Evolutionary conservation across 2,797 vertebrate species (phyloP), one percentile per base, ranked within the genome.

Genomic region (Lepus oiostolus): DNA sequence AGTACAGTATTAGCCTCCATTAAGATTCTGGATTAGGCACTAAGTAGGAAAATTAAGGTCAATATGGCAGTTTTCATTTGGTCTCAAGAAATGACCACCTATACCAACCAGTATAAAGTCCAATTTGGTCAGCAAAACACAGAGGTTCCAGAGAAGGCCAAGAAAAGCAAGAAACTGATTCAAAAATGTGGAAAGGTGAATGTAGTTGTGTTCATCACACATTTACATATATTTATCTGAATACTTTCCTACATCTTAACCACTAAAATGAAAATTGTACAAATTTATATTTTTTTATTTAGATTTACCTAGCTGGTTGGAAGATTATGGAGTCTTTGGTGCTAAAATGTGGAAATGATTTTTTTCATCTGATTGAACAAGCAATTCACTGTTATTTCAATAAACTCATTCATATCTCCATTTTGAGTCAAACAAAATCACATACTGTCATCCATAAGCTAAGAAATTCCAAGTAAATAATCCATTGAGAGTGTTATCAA

Each of bases 1-100:
- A 96, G 63, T 35, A 60, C n/a, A 28, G 95, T 14, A 92, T 85
- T 96, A 93, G 65, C 92, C 85, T 70, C 63, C 0, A 19, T 91
- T 93, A 82, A 86, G 95, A 96, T 95, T 91, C 92, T n/a, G 88
- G 94, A 96, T 96, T 97, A 97, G 58, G 32, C 4, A 72, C 30
- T 26, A 84, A 89, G 30, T 16, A 96, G 92, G 82, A 89, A 50
- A 77, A 88, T 26, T 62, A 54, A 86, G 63, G 72, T 92, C 71
- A 72, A 85, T 81, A 88, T 2, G 35, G 60, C 16, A 32, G 22
- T n/a, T 90, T 9, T 17, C 60, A 19, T 84, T n/a, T 70, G 80
- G 47, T 62, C 47, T 93, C 19, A 86, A 14, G 65, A 77, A 74
- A 26, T 52, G 38, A 84, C 38, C 58, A 42, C 3, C 77, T 65